phyloP scores from a whole-genome alignment of 1,140 invertebrate genomes.

The Plodia interpunctella region DNA sequence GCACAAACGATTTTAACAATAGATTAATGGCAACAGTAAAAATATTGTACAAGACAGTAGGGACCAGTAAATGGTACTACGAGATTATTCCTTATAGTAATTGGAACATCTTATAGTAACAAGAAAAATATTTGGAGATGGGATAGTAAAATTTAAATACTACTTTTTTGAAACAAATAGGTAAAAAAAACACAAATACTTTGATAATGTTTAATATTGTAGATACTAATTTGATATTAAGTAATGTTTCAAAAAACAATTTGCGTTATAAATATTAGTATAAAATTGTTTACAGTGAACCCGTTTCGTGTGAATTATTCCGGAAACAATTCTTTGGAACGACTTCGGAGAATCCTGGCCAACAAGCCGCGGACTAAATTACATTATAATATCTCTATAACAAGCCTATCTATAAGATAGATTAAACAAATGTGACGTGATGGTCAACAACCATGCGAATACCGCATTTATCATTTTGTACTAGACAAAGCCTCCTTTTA shows the following conservation, averaged over 20 bases:
- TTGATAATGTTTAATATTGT: slow-evolving; percentile 21
- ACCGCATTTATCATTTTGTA: slow-evolving; percentile 71
- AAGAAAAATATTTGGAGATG: too few relatives aligned
- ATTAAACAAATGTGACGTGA: slow-evolving; percentile 32
- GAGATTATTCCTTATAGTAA: too few relatives aligned
- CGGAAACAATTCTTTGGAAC: slow-evolving; percentile 63
- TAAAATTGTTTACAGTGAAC: slow-evolving; percentile 44
- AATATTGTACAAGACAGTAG: background rate
- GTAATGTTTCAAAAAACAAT: slow-evolving; percentile 25
- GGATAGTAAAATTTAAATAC: too few relatives aligned
- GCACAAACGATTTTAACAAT: slow-evolving; percentile 13
- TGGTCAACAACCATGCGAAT: slow-evolving; percentile 60
- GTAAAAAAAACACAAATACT: background rate
- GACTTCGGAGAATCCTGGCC: slow-evolving; percentile 36
- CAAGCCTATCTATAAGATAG: slow-evolving; percentile 65
- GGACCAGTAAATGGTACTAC: too few relatives aligned
- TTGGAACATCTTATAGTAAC: too few relatives aligned
- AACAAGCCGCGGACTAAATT: slow-evolving; percentile 13
- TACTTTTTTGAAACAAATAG: background rate
- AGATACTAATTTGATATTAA: slow-evolving; percentile 21
- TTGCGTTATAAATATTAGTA: slow-evolving; percentile 70
- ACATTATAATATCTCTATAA: slow-evolving; percentile 24
- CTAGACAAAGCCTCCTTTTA: slow-evolving; percentile 56
- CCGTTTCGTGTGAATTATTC: slow-evolving; percentile 62
- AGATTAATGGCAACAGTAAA: slow-evolving; percentile 1